Evolutionary conservation across 2,888 invertebrate species (phyloP).

Genomic region (Molanna angustata): DNA sequence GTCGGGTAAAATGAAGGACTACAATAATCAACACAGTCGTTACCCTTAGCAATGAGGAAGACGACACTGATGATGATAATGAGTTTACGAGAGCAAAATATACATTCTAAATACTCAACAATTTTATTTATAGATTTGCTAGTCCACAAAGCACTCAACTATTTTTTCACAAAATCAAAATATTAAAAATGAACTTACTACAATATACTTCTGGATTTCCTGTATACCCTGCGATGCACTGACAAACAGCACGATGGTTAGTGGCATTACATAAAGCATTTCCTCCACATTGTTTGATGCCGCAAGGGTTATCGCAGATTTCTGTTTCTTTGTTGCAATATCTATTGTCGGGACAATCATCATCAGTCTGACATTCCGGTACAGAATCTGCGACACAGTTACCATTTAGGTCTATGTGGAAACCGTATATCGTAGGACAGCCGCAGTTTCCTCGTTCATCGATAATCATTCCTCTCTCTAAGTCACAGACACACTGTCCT

Average conservation of each 20-base stretch:
- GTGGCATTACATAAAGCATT: slow-evolving; percentile 76
- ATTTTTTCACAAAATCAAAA: too few relatives aligned
- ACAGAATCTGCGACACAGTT: slow-evolving; percentile 56
- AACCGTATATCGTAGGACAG: slow-evolving; percentile 68
- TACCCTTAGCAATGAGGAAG: too few relatives aligned
- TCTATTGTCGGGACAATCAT: slow-evolving; percentile 73
- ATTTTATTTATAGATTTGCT: too few relatives aligned
- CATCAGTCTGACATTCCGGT: slow-evolving; percentile 65
- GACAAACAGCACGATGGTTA: slow-evolving; percentile 73
- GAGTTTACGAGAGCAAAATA: too few relatives aligned
- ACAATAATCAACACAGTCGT: too few relatives aligned
- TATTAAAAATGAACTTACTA: slow-evolving; percentile 61
- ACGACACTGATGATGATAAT: too few relatives aligned
- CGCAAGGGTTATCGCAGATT: slow-evolving; percentile 79
- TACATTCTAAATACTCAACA: too few relatives aligned
- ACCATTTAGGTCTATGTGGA: slow-evolving; percentile 58
- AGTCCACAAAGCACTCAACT: too few relatives aligned
- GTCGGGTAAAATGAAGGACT: too few relatives aligned
- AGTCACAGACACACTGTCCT: slow-evolving; percentile 79
- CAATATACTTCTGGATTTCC: slow-evolving; percentile 76
- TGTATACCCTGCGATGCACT: slow-evolving; percentile 71
- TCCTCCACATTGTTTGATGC: slow-evolving; percentile 67
- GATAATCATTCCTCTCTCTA: slow-evolving; percentile 73
- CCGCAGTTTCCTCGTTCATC: slow-evolving; percentile 76
- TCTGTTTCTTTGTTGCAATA: slow-evolving; percentile 69